Base-by-base conservation (phyloP, 2,113 vertebrate genomes). In the Myotis brandtii region DNA sequence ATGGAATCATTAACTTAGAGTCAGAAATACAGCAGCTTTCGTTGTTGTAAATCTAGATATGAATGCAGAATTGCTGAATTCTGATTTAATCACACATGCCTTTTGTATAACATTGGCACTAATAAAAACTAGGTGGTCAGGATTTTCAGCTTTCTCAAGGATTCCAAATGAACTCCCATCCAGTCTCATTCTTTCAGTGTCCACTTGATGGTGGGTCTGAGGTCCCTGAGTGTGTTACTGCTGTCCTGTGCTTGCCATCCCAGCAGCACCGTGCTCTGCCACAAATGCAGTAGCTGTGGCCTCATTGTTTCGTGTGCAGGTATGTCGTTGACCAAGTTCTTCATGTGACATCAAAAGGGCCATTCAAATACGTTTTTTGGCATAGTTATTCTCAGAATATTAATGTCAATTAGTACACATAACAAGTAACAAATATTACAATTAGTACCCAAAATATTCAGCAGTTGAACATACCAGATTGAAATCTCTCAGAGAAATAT, bases 21-120 rank as follows among this genome's bases (percentile, higher is more conserved):
- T 92, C 32, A 91, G 34, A 89, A 95, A 69, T 54, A 88, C 77
- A 89, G 34, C 1, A 13, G 8, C 21, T 64, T 97, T 89, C 43
- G 56, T 88, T 93, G 40, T 54, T 56, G 20, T 50, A 59, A n/a
- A 40, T 56, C 54, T 86, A 1, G 40, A 23, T 88, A 32, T n/a
- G 89, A 79, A 52, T 62, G 67, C 4, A 34, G 48, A 91, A 17
- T 21, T n/a, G 75, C 62, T 86, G 40, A 94, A 64, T 69, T 94
- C 16, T 0, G 4, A 48, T 18, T 64, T 77, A 75, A 34, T 83
- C 54, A 43, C 7, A 46, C 20, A 4, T 79, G 4, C 20, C 5
- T 92, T 76, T 85, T 67, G 12, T 48, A 62, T 62, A 72, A 7
- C 48, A 66, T 79, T 64, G 40, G n/a, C 25, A 81, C 54, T 7